Conservation (phyloP, 2,888 invertebrate species). For the Xylocampa areola region DNA sequence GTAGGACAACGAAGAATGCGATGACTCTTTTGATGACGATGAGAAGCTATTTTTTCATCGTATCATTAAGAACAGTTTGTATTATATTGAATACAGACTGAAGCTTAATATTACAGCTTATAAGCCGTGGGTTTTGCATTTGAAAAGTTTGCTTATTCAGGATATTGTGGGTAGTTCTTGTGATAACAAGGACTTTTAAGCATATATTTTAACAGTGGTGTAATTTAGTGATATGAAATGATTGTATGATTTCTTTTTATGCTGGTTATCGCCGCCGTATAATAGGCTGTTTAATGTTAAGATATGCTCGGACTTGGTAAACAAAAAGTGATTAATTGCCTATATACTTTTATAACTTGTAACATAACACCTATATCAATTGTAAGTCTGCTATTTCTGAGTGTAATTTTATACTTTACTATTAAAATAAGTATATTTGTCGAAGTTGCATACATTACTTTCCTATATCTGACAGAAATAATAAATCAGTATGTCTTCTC, state of each 20-base stretch:
- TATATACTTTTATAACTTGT: slow-evolving; percentile 13
- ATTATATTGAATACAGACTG: slow-evolving; percentile 16
- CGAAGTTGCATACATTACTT: slow-evolving; percentile 8
- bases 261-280: not conserved
- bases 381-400: slow-evolving; percentile 12
- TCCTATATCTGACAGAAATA: slow-evolving; percentile 1
- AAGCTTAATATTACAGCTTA: slow-evolving; percentile 8
- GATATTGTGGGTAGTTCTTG: slow-evolving; percentile 6
- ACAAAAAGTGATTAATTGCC: not conserved
- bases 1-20: not conserved
- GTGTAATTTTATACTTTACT: slow-evolving; percentile 20
- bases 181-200: not conserved
- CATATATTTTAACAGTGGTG: not conserved
- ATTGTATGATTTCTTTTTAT: slow-evolving; percentile 12
- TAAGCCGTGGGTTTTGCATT: slow-evolving; percentile 13
- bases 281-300: slow-evolving; percentile 17
- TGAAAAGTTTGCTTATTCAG: slow-evolving; percentile 5
- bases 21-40: slow-evolving; percentile 1
- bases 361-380: slow-evolving; percentile 4
- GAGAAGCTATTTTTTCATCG: slow-evolving; percentile 11
- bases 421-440: slow-evolving; percentile 19
- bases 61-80: not conserved
- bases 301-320: slow-evolving; percentile 5
- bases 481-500: not conserved
- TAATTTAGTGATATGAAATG: slow-evolving; percentile 1